Conservation (phyloP, 2,113 vertebrate genomes). For the Herpetotheres cachinnans region DNA sequence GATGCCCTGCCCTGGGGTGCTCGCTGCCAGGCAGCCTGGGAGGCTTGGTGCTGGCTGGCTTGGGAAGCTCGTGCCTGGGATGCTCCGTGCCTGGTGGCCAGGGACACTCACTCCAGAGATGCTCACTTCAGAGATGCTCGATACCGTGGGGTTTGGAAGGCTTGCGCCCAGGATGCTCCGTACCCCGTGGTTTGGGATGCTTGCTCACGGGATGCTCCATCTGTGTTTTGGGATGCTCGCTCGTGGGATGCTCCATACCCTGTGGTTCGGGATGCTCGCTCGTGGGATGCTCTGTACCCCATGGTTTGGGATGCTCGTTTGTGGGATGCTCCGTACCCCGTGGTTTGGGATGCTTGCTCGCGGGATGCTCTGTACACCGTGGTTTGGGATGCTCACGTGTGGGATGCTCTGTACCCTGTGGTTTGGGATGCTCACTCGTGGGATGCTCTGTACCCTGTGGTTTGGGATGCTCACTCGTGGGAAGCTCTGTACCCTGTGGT, state of each 20-base stretch:
- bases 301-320: no score
- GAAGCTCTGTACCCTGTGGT: rapidly evolving
- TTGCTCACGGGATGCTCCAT: not conserved
- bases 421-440: rapidly evolving
- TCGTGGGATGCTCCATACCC: not conserved
- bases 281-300: not conserved
- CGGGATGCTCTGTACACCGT: not conserved
- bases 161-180: rapidly evolving
- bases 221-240: not conserved
- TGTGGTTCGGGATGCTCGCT: rapidly evolving
- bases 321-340: not conserved
- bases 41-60: not conserved
- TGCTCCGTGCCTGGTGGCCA: not conserved
- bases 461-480: not conserved
- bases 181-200: not conserved
- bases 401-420: not conserved
- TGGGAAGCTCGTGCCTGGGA: not conserved
- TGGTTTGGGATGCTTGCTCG: not conserved
- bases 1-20: not conserved
- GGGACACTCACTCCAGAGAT: no score
- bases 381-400: not conserved
- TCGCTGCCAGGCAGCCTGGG: rapidly evolving
- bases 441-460: not conserved
- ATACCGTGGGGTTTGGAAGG: rapidly evolving
- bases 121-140: not conserved